Evolutionary conservation across 2,888 invertebrate species (phyloP), one percentile per base, ranked within the genome.

Genomic region (Calameuta idolon): DNA sequence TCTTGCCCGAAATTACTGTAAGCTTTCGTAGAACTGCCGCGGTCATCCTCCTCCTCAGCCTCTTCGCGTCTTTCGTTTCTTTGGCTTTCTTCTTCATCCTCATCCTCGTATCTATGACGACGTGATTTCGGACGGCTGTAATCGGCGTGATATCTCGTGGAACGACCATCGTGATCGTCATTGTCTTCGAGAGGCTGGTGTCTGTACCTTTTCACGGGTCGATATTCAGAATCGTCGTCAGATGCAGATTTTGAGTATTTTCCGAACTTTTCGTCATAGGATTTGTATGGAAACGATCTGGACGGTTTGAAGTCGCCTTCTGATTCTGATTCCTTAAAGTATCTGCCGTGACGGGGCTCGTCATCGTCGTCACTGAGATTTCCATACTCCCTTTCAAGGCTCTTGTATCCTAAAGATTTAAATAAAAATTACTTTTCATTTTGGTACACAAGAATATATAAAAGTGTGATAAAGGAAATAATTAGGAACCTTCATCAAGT

Each of bases 231-330:
- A 15, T 82, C 83, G 1, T 83, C 84, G 12, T 84, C 82, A 68
- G 75, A 73, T 35, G 78, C 73, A 33, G 78, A 55, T 69, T 82
- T 85, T 0, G 85, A 84, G 78, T 85, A 82, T 76, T 86, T 90
- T 33, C 87, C 87, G 74, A 90, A 90, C 79, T 83, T 87, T 68
- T 85, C 84, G 76, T 88, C 87, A 71, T 87, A 88, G 0, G 86
- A 80, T 34, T 82, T 81, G 68, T 87, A 87, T 0, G 87, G 85
- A 31, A 80, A 85, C 1, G 83, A 80, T 30, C 75, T 82, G 0
- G 87, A 86, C 0, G 88, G 87, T 15, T 84, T 82, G 31, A 87
- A 88, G 37, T 87, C 82, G 11, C 82, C 79, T 75, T 86, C 83
- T 9, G 75, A 68, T 5, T 79, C 55, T 5, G 84, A 76, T 11